phyloP scores from a whole-genome alignment of 2,888 invertebrate species.

The Parnassius glacialis region DNA sequence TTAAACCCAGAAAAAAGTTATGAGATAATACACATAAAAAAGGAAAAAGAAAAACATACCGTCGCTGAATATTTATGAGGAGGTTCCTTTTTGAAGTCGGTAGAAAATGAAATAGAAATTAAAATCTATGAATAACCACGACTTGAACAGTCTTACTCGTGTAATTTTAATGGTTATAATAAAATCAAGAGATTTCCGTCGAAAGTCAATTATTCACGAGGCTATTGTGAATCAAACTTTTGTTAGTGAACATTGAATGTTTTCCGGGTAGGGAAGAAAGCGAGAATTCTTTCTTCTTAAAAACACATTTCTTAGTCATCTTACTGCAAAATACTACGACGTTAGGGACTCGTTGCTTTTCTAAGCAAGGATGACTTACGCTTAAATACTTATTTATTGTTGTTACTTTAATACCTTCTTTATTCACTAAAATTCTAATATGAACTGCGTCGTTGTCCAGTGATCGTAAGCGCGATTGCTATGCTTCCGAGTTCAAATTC shows the following conservation, averaged over 20 bases:
- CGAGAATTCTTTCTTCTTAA: conserved; percentile 8
- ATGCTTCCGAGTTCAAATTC: too few species aligned
- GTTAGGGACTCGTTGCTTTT: not conserved
- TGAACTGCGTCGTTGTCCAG: too few species aligned
- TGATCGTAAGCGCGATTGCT: too few species aligned
- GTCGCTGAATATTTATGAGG: too few species aligned
- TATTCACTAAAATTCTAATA: too few species aligned
- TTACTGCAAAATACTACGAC: not conserved
- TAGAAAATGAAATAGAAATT: too few species aligned
- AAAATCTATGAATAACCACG: not conserved
- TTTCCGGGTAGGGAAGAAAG: conserved; percentile 4
- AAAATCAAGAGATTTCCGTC: conserved; percentile 10
- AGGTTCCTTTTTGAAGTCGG: too few species aligned
- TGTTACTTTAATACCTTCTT: not conserved
- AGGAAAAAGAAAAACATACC: too few species aligned
- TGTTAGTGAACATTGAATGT: conserved; percentile 11
- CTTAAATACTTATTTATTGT: not conserved
- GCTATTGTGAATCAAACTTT: conserved; percentile 10
- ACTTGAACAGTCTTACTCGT: not conserved
- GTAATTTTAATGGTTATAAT: not conserved
- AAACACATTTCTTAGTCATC: conserved; percentile 7
- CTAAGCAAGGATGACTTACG: not conserved
- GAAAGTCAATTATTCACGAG: conserved; percentile 7
- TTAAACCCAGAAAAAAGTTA: too few species aligned
- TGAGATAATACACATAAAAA: too few species aligned